Conservation (phyloP, 2,797 vertebrate genomes). For the Cyprinella venusta region DNA sequence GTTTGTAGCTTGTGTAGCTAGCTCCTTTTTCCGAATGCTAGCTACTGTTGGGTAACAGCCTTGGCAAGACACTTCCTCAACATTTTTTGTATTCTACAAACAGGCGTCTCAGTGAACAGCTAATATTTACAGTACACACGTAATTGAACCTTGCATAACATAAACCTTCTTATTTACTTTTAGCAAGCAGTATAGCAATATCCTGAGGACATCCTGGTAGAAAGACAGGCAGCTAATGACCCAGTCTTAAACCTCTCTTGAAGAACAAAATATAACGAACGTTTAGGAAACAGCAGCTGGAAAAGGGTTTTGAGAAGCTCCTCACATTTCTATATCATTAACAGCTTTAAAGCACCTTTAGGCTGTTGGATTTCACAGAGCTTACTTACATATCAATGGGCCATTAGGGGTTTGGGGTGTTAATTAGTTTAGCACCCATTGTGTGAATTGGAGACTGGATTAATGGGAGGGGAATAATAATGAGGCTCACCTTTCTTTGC, state of each 20-base stretch:
- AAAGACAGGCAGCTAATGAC: neutral
- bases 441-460: conserved; percentile 46
- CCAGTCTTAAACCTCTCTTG: conserved; percentile 28
- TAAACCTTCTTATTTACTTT: conserved; percentile 44
- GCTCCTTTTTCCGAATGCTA: neutral
- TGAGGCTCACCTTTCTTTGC: conserved; percentile 85
- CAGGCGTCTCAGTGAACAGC: neutral
- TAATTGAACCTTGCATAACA: conserved; percentile 28
- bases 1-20: neutral
- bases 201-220: neutral
- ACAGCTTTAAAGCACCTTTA: conserved; percentile 41
- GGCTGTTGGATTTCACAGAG: conserved; percentile 49
- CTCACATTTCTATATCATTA: conserved; percentile 50
- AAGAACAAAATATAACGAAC: conserved; percentile 32
- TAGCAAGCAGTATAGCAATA: conserved; percentile 8
- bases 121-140: conserved; percentile 21
- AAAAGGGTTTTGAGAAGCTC: conserved; percentile 25
- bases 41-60: neutral
- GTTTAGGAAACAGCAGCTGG: conserved; percentile 45
- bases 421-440: conserved; percentile 48
- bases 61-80: neutral
- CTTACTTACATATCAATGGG: conserved; percentile 50
- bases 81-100: neutral
- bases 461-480: conserved; percentile 20
- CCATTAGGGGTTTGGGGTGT: conserved; percentile 41